These are phyloP conservation scores for Scatophagus argus DNA, from an alignment of 2,113 vertebrate species.

Conservation along the genomic window DNA sequence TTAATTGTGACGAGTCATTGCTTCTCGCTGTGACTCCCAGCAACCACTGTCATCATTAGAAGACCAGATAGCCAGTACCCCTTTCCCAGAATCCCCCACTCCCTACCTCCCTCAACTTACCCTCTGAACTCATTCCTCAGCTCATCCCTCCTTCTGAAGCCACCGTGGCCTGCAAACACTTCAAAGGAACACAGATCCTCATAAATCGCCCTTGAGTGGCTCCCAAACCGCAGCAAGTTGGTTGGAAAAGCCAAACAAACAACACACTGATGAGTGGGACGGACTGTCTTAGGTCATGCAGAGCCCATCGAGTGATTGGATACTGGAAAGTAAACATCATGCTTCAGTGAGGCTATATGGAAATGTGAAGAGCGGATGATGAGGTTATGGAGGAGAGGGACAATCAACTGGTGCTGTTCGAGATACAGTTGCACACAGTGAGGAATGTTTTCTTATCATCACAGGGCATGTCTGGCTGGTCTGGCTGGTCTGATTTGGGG, in stretches of 20 bases:
- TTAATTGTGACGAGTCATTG: slow-evolving; percentile 56
- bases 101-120: not conserved
- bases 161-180: slow-evolving; percentile 26
- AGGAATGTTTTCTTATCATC: slow-evolving; percentile 75
- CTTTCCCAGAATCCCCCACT: slow-evolving; percentile 13
- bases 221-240: slow-evolving; percentile 42
- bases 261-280: slow-evolving; percentile 55
- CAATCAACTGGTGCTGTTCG: not conserved
- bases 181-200: slow-evolving; percentile 59
- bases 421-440: slow-evolving; percentile 35
- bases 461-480: slow-evolving; percentile 60
- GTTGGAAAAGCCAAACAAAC: slow-evolving; percentile 73
- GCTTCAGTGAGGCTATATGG: slow-evolving; percentile 12
- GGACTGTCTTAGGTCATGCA: slow-evolving; percentile 57
- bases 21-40: slow-evolving; percentile 14
- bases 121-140: slow-evolving; percentile 53
- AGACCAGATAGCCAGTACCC: slow-evolving; percentile 29
- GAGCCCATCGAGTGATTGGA: slow-evolving; percentile 44
- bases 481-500: slow-evolving; percentile 57
- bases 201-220: slow-evolving; percentile 48
- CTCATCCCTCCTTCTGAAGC: slow-evolving; percentile 57
- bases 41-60: slow-evolving; percentile 38
- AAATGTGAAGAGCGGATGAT: slow-evolving; percentile 14
- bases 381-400: not conserved
- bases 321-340: slow-evolving; percentile 55